These are phyloP conservation scores for Dendroctonus valens DNA, from an alignment of 1,140 invertebrate genomes.

Conservation along the genomic window DNA sequence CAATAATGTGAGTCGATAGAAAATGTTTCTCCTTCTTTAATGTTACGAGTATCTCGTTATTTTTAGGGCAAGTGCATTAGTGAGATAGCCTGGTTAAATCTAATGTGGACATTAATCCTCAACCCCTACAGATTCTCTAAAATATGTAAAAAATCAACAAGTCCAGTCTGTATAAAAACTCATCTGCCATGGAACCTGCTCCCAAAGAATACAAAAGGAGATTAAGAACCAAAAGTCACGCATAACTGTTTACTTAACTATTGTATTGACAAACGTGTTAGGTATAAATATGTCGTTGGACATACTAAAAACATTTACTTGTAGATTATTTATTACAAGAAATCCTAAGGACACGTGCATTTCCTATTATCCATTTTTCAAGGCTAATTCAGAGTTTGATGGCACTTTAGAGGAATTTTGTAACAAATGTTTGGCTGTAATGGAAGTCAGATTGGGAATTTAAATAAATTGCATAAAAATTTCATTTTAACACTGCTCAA, in stretches of 20 bases:
- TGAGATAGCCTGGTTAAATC: conserved; percentile 33
- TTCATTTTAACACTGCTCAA: no score
- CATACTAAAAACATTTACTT: conserved; percentile 33
- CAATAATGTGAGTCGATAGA: background rate
- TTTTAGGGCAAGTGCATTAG: conserved; percentile 45
- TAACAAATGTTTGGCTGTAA: conserved; percentile 61
- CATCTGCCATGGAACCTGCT: conserved; percentile 69
- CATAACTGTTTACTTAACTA: no score
- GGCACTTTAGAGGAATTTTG: conserved; percentile 66
- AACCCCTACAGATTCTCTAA: conserved; percentile 38
- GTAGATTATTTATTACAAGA: conserved; percentile 75
- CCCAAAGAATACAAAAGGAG: conserved; percentile 56
- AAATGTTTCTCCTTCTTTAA: background rate
- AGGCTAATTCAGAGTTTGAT: conserved; percentile 59
- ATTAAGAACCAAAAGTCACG: conserved; percentile 53
- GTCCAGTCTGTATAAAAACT: conserved; percentile 66
- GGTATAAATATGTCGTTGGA: no score
- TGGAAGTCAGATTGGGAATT: conserved; percentile 34
- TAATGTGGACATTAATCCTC: conserved; percentile 41
- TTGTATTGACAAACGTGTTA: conserved; percentile 30
- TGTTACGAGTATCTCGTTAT: background rate
- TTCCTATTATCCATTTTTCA: conserved; percentile 74
- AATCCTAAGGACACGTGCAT: conserved; percentile 80
- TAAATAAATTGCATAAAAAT: no score
- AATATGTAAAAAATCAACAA: conserved; percentile 32